Evolutionary conservation across 1,140 invertebrate species (phyloP).

Genomic region (Stenopsyche tienmushanensis): DNA sequence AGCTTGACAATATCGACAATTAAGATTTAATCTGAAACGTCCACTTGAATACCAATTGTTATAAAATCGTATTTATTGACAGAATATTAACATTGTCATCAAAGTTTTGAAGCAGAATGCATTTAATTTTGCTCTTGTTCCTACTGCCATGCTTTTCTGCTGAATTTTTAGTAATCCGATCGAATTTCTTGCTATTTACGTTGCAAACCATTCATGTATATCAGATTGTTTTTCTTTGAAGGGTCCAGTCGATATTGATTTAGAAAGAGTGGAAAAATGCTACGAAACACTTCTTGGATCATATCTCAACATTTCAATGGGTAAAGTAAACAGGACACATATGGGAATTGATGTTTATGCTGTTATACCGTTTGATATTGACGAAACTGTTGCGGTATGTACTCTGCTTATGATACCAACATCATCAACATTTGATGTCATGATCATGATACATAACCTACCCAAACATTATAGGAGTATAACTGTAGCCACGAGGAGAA

Average conservation of each 20-base stretch:
- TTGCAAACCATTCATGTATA: not conserved
- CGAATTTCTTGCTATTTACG: not conserved
- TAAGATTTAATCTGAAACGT: too few relatives aligned
- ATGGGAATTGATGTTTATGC: not conserved
- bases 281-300: not conserved
- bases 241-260: slow-evolving; percentile 16
- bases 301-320: not conserved
- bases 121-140: too few relatives aligned
- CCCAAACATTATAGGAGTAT: too few relatives aligned
- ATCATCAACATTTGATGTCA: too few relatives aligned
- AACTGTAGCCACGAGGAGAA: too few relatives aligned
- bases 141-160: too few relatives aligned
- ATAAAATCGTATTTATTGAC: too few relatives aligned
- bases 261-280: slow-evolving; percentile 24
- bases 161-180: not conserved
- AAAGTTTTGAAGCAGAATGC: too few relatives aligned
- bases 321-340: slow-evolving; percentile 26
- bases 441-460: not conserved
- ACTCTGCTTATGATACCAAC: too few relatives aligned
- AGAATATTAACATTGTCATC: too few relatives aligned
- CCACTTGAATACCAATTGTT: too few relatives aligned
- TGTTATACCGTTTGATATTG: not conserved
- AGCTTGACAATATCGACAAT: too few relatives aligned
- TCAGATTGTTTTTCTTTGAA: not conserved
- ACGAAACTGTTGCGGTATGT: slow-evolving; percentile 17